Conservation (phyloP, 2,113 vertebrate genomes). For the Macrotis lagotis region DNA sequence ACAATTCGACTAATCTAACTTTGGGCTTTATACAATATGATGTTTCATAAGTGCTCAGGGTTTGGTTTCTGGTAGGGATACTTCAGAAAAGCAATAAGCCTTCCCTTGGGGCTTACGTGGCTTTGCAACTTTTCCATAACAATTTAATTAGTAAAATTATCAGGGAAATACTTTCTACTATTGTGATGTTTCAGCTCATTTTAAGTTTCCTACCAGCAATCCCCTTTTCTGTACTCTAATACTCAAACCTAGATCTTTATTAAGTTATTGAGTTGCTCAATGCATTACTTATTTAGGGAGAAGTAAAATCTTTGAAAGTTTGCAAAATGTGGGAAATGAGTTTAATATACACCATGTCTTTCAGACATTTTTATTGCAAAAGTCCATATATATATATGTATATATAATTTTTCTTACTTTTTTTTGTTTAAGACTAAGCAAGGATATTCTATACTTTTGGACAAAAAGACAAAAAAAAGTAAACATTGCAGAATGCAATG, state of each 20-base stretch:
- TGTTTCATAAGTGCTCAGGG: conserved; percentile 56
- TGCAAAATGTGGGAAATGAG: background rate
- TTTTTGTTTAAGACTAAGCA: background rate
- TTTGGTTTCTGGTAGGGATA: conserved; percentile 60
- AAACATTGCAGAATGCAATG: background rate
- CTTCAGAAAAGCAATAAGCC: conserved; percentile 67
- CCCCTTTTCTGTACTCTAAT: background rate
- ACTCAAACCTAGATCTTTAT: conserved; percentile 50
- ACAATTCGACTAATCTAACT: conserved; percentile 76
- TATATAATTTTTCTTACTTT: background rate
- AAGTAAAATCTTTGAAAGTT: conserved; percentile 19
- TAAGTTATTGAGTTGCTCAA: conserved; percentile 32
- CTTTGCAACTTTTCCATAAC: conserved; percentile 69
- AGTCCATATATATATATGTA: background rate
- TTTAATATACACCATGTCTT: conserved; percentile 31
- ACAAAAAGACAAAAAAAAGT: background rate
- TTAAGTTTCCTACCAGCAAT: conserved; percentile 50
- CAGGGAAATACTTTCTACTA: conserved; percentile 57
- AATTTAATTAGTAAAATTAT: conserved; percentile 80
- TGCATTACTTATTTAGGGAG: conserved; percentile 27
- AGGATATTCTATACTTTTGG: background rate
- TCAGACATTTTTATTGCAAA: conserved; percentile 32
- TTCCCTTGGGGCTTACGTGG: conserved; percentile 61
- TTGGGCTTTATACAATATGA: conserved; percentile 37
- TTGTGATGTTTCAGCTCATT: conserved; percentile 57